Percentiles rank a stretch among this genome's conserved stretches.
phyloP scores from a whole-genome alignment of 2,888 invertebrate species.

The Megamerina dolium region DNA sequence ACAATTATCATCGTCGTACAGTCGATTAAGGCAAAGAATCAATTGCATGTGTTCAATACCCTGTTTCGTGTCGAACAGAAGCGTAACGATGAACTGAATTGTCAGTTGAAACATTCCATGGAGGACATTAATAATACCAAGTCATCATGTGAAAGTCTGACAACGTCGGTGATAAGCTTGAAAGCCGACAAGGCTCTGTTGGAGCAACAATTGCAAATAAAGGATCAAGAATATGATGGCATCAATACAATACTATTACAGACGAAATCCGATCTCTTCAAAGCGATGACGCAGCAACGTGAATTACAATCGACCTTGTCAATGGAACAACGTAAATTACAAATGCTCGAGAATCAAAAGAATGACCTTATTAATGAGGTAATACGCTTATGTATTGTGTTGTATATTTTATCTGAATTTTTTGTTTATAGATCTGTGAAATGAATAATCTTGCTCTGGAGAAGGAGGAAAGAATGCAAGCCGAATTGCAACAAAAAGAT shows the following conservation, averaged over 20 bases:
- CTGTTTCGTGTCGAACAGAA: constrained; percentile 38
- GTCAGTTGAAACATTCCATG: constrained; percentile 27
- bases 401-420: no score
- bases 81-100: constrained; percentile 35
- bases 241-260: constrained; percentile 23
- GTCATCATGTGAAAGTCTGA: constrained; percentile 29
- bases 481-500: constrained; percentile 19
- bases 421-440: constrained; percentile 19
- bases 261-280: constrained; percentile 29
- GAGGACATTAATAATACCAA: constrained; percentile 27
- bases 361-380: constrained; percentile 31
- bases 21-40: constrained; percentile 31
- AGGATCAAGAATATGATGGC: constrained; percentile 20
- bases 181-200: constrained; percentile 27
- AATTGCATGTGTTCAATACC: constrained; percentile 36
- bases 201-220: constrained; percentile 23
- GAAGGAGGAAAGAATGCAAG: constrained; percentile 19
- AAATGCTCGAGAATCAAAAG: constrained; percentile 28
- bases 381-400: neutral
- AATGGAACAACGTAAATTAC: constrained; percentile 25
- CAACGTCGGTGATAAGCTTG: constrained; percentile 26
- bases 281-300: constrained; percentile 28
- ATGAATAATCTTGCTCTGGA: constrained; percentile 18
- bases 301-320: constrained; percentile 25
- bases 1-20: constrained; percentile 15